Base-by-base conservation (phyloP, 2,797 vertebrate genomes). In the Saxicola maurus region DNA sequence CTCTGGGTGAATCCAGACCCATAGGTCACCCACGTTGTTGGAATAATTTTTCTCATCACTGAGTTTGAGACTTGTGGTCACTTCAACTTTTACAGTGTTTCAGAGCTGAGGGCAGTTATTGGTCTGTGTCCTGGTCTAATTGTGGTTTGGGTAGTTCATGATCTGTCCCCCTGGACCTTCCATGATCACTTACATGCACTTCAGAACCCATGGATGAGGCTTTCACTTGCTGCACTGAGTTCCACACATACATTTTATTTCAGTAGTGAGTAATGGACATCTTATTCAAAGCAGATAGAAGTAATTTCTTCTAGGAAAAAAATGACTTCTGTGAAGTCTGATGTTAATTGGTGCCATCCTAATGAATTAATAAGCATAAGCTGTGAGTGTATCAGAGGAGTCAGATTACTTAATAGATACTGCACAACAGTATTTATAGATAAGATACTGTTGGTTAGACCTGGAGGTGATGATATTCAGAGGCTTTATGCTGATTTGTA, bases 401-500 rank as follows among this genome's bases (percentile, higher is more conserved):
- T 52, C 35, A 62, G 30, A 62, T 67, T 51, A 53, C 59, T 55
- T 81, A 87, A 91, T 90, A 81, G 33, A 8, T 30, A 3, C n/a
- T 83, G 55, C 30, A 61, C 13, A 43, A 24, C 6, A 71, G 38
- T 48, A 67, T 71, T 89, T 74, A 55, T 57, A 93, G 73, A 43
- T 60, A 60, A 1, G 3, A 49, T 43, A 27, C 2, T 59, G 60
- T 17, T 24, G 73, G 21, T 59, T 72, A 78, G 25, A 87, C 62
- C 33, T 85, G 52, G 66, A 87, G 43, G 43, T 72, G 59, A 59
- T 68, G 57, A 27, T 77, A 78, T 64, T 72, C 72, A 68, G 65
- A 65, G 30, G 17, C 55, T 88, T 77, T 68, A 48, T 67, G 35
- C 28, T 91, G 71, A 65, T 85, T 92, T 87, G 20, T 71, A 59